Percentiles rank a stretch among this genome's conserved stretches.
These are phyloP conservation scores for Agriopis leucophaearia DNA, from an alignment of 2,888 invertebrate genomes.

Conservation along the genomic window DNA sequence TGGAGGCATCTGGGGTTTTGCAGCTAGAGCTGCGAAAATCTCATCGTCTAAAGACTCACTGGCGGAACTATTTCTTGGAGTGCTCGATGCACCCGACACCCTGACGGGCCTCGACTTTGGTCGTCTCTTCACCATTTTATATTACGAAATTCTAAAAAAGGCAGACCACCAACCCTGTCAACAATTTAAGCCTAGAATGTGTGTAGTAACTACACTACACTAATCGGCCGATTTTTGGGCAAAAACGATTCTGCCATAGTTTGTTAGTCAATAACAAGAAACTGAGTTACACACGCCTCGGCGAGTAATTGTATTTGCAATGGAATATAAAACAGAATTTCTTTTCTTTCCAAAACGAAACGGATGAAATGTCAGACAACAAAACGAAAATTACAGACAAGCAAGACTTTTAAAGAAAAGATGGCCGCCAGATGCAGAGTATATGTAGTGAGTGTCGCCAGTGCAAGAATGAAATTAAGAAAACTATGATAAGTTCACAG, in stretches of 20 bases:
- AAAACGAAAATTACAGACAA: too few relatives aligned
- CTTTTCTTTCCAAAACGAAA: too few relatives aligned
- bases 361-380: too few relatives aligned
- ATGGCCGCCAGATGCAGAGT: neutral
- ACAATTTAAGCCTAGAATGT: neutral
- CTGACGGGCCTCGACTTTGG: slow-evolving; percentile 58
- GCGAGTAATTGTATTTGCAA: too few relatives aligned
- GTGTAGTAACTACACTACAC: neutral
- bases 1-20: slow-evolving; percentile 52
- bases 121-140: slow-evolving; percentile 72
- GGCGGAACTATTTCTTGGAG: slow-evolving; percentile 33
- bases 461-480: too few relatives aligned
- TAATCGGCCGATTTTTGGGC: neutral
- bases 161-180: slow-evolving; percentile 14
- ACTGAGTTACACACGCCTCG: neutral
- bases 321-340: too few relatives aligned
- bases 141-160: slow-evolving; percentile 25
- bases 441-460: too few relatives aligned
- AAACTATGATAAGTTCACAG: too few relatives aligned
- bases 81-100: slow-evolving; percentile 27
- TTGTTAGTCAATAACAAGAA: neutral
- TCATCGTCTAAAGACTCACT: slow-evolving; percentile 49
- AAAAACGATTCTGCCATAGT: neutral
- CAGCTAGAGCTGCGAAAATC: slow-evolving; percentile 58
- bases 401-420: neutral